Evolutionary conservation across 2,888 invertebrate species (phyloP), one percentile per base, ranked within the genome.

Genomic region (Onchidella celtica): DNA sequence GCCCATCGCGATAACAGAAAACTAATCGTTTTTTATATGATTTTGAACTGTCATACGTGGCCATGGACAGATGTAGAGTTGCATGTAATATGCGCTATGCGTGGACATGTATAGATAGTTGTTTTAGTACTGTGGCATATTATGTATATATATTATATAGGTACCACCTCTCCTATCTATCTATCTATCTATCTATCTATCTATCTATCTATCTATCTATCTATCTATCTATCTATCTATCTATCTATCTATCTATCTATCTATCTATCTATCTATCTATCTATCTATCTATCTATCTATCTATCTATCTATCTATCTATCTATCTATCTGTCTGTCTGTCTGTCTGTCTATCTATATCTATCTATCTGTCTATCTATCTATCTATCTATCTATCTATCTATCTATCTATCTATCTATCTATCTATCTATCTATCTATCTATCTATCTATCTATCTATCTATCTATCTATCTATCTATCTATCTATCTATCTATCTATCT

Each of bases 381-480:
- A 29, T 38, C 27, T 24, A 59, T 65, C 40, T 38, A 21, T 38
- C n/a, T 32, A 24, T 36, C 38, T 38, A 6, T 29, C 14, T n/a
- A 2, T 63, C 17, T 40, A 9, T 63, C 63, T 63, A n/a, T n/a
- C 21, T 79, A 17, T 40, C 70, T 40, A 29, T 63, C 65, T n/a
- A 38, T 29, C 63, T 36, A 32, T 61, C 59, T 70, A 32, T 69
- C 59, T 69, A 47, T 66, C 66, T 66, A 40, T 55, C 66, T 77
- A 40, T 55, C 29, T 68, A 47, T 68, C 24, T 55, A 21, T 77
- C 55, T 11, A 4, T 24, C 11, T 57, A 21, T 57, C 57, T 21
- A 36, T 9, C 29, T 47, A 32, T 61, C 29, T 40, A 27, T 72
- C 1, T 38, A 29, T 79, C 40, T 72, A 21, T 61, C 63, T 38